Percentiles rank a stretch among this genome's conserved stretches.
Conservation (phyloP, 2,888 invertebrate genomes). For the Calameuta pallipes region DNA sequence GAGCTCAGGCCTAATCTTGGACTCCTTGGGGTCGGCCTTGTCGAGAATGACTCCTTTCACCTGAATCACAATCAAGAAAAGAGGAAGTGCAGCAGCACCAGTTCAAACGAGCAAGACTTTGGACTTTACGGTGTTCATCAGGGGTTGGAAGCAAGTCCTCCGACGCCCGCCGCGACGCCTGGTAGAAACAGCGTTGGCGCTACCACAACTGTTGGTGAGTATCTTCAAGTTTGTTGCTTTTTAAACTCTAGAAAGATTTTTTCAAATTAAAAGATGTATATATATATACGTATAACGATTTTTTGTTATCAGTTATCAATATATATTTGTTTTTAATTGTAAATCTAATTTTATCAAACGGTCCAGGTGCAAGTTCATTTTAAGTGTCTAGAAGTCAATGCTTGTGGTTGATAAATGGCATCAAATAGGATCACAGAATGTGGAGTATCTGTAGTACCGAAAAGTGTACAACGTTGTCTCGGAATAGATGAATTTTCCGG, state of each 20-base stretch:
- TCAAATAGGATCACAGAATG: neutral
- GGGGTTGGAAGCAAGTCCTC: slow-evolving; percentile 64
- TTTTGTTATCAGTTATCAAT: neutral
- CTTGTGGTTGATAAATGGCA: neutral
- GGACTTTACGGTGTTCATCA: slow-evolving; percentile 80
- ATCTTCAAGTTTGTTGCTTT: neutral
- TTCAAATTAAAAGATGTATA: neutral
- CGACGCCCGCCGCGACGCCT: slow-evolving; percentile 60
- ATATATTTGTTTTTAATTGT: neutral
- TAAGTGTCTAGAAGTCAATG: neutral
- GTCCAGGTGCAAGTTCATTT: neutral
- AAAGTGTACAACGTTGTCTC: slow-evolving; percentile 56
- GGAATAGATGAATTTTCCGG: slow-evolving; percentile 61
- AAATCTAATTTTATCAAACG: neutral
- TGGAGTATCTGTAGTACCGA: slow-evolving; percentile 7
- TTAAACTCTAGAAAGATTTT: neutral
- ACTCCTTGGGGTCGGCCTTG: slow-evolving; percentile 80
- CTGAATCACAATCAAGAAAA: slow-evolving; percentile 69
- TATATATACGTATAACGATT: neutral
- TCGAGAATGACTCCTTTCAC: slow-evolving; percentile 81
- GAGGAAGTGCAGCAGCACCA: slow-evolving; percentile 83
- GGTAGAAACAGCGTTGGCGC: slow-evolving; percentile 61
- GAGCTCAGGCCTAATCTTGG: slow-evolving; percentile 87
- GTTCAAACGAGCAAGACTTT: slow-evolving; percentile 89
- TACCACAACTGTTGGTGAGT: slow-evolving; percentile 57